Evolutionary conservation across 2,888 invertebrate genomes (phyloP).

Genomic region (Barypeithes pellucidus): DNA sequence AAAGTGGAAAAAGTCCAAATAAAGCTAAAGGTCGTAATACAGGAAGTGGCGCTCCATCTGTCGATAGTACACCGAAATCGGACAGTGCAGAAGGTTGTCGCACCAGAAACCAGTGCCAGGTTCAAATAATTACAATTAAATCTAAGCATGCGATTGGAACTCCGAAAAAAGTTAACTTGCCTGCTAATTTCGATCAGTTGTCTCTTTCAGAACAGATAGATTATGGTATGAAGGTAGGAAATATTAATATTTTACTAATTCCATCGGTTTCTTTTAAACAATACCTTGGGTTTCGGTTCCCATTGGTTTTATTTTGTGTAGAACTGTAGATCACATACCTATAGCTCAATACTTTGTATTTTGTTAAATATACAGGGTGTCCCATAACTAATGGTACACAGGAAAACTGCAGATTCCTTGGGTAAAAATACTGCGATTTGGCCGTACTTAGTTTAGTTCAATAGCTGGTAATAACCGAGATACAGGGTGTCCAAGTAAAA

Average conservation of each 20-base stretch:
- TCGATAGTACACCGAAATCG: slow-evolving; percentile 18
- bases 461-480: too few species aligned
- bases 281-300: too few species aligned
- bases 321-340: too few species aligned
- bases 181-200: slow-evolving; percentile 60
- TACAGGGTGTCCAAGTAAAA: too few species aligned
- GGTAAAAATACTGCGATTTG: too few species aligned
- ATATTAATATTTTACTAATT: neutral
- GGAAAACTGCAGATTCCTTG: too few species aligned
- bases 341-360: too few species aligned
- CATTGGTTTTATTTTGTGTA: too few species aligned
- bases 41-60: neutral
- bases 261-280: too few species aligned
- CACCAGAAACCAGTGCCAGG: slow-evolving; percentile 50
- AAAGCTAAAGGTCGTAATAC: slow-evolving; percentile 6
- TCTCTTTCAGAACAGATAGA: slow-evolving; percentile 69
- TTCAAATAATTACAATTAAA: slow-evolving; percentile 59
- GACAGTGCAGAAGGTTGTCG: slow-evolving; percentile 1
- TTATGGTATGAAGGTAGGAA: slow-evolving; percentile 68
- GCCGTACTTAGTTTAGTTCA: too few species aligned
- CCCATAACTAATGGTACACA: too few species aligned
- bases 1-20: slow-evolving; percentile 19
- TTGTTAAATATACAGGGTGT: too few species aligned
- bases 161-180: slow-evolving; percentile 58
- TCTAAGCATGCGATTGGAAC: slow-evolving; percentile 55